phyloP scores from a whole-genome alignment of 1,140 invertebrate species.

The Coptotermes formosanus region DNA sequence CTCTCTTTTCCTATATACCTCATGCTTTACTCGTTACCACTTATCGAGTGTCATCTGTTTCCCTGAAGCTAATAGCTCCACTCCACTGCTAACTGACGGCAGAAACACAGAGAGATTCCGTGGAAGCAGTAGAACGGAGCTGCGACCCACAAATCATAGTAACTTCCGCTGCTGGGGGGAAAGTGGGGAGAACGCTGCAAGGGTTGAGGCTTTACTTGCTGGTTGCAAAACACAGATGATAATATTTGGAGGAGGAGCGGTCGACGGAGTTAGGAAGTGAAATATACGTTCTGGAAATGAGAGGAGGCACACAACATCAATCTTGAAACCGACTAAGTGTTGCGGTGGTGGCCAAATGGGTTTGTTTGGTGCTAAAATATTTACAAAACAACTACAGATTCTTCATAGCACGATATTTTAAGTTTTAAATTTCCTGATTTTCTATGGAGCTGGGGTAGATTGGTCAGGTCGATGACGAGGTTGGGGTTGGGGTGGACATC shows the following conservation, averaged over 20 bases:
- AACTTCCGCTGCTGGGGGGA: neutral
- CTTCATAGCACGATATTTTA: no score
- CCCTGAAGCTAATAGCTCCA: neutral
- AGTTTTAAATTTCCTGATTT: no score
- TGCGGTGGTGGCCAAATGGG: no score
- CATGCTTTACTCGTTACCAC: constrained; percentile 5
- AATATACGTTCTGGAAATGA: constrained; percentile 30
- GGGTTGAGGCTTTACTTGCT: neutral
- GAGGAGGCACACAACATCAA: neutral
- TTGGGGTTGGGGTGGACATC: no score
- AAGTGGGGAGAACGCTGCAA: neutral
- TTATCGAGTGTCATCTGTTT: constrained; percentile 16
- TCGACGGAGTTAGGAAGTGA: neutral
- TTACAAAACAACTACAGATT: no score
- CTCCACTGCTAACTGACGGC: constrained; percentile 3
- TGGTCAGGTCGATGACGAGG: no score
- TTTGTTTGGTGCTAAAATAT: no score
- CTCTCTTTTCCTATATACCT: constrained; percentile 16
- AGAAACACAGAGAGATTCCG: neutral
- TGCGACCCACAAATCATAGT: constrained; percentile 11
- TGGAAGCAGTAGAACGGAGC: neutral
- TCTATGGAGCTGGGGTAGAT: no score
- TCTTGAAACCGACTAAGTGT: neutral
- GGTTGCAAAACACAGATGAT: neutral
- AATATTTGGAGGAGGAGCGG: neutral